phyloP scores from a whole-genome alignment of 2,888 invertebrate genomes.

The Leptopterna dolabrata region DNA sequence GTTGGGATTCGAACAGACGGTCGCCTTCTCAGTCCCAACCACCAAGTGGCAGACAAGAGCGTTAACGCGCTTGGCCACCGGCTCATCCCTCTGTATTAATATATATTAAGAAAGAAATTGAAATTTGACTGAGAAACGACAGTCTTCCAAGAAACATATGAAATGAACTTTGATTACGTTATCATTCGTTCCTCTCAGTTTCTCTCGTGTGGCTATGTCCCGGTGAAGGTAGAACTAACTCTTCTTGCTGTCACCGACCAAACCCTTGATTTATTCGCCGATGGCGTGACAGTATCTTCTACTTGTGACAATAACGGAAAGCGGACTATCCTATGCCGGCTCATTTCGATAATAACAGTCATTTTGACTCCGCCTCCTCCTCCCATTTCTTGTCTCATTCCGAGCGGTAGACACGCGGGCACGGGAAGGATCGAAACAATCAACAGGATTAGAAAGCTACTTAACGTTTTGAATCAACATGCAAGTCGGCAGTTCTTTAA shows the following conservation, averaged over 20 bases:
- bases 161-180: no score
- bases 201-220: no score
- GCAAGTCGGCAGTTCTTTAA: neutral
- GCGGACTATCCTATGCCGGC: constrained; percentile 19
- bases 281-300: neutral
- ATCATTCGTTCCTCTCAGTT: no score
- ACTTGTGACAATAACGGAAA: constrained; percentile 30
- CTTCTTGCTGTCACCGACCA: neutral
- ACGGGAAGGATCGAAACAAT: neutral
- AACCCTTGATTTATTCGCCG: neutral
- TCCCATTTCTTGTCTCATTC: neutral
- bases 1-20: no score
- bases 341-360: constrained; percentile 25
- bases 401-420: neutral
- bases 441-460: neutral
- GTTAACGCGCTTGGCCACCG: no score
- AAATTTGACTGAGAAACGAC: no score
- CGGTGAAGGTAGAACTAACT: neutral
- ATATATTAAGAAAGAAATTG: no score
- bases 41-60: no score
- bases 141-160: no score
- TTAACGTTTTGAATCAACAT: neutral
- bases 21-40: no score
- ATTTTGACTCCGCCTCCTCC: neutral
- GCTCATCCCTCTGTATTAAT: no score